Evolutionary conservation across 2,797 vertebrate genomes (phyloP), one percentile per base, ranked within the genome.

Genomic region (Rhabdomys pumilio): DNA sequence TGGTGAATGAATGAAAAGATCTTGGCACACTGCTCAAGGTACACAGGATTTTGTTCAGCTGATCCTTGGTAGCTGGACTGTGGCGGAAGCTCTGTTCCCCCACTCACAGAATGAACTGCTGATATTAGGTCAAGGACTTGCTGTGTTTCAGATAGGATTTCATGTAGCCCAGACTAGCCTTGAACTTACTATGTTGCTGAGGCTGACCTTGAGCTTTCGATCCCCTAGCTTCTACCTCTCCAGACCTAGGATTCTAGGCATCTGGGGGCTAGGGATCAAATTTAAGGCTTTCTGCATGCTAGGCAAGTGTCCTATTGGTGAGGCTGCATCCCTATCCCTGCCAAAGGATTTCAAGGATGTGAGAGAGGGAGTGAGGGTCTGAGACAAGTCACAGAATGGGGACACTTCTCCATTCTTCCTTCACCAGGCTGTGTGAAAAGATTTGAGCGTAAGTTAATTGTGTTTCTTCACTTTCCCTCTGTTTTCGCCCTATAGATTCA

Each of bases 401-500:
- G 29, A 26, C 34, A 34, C 31, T 89, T 77, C 67, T 76, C n/a
- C 8, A 3, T 73, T 17, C n/a, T 47, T 5, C 34, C 34, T 83
- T 31, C 0, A 65, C 53, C n/a, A 47, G 50, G 47, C 8, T 50
- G 13, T 73, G 11, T 41, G 65, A 38, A 86, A 92, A 44, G 3
- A 95, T 86, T 55, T 83, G 17, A n/a, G 63, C 90, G n/a, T 69
- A 31, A 80, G 96, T 82, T 98, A 95, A 98, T 19, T 19, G 12
- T 80, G 97, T 90, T 95, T 79, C 44, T 87, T 97, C 92, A 94
- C n/a, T 96, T 94, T 98, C 98, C 98, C 98, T 97, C 98, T 99
- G 91, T 90, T 89, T 97, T 96, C 73, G 93, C 59, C 95, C 63
- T 99, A 97, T 96, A 99, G 99, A 99, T 98, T 98, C 98, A 97